Conservation (phyloP, 2,888 invertebrate genomes). For the Cynaeus angustus region DNA sequence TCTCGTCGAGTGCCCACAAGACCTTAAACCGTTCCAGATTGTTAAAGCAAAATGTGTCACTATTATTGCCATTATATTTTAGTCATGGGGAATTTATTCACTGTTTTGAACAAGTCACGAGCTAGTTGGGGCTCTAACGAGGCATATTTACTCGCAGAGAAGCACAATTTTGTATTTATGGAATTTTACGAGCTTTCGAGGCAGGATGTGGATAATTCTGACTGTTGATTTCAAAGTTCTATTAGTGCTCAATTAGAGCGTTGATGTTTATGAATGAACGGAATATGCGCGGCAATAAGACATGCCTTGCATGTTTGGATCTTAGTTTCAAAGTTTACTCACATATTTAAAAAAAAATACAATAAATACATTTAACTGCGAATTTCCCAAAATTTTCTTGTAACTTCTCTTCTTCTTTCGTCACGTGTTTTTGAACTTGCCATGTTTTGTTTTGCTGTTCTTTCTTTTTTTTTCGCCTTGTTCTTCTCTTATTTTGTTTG, state of each 20-base stretch:
- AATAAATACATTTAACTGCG: too few species aligned
- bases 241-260: too few species aligned
- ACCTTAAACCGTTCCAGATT: slow-evolving; percentile 41
- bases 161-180: not conserved
- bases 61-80: slow-evolving; percentile 46
- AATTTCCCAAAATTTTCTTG: too few species aligned
- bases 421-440: too few species aligned
- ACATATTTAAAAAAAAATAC: too few species aligned
- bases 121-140: not conserved
- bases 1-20: slow-evolving; percentile 37
- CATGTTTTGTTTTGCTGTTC: too few species aligned
- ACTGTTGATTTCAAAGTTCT: not conserved
- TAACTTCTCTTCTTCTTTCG: too few species aligned
- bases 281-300: too few species aligned
- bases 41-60: slow-evolving; percentile 48
- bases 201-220: not conserved
- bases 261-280: not conserved
- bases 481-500: too few species aligned
- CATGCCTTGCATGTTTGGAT: too few species aligned
- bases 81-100: slow-evolving; percentile 4
- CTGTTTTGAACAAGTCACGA: slow-evolving; percentile 4
- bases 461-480: too few species aligned
- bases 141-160: not conserved
- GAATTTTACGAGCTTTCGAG: not conserved
- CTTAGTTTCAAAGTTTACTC: too few species aligned